A percentile compares a stretch with the other conserved stretches of the same genome.
Evolutionary conservation across 1,140 invertebrate species (phyloP).

Genomic region (Dendrolimus kikuchii): DNA sequence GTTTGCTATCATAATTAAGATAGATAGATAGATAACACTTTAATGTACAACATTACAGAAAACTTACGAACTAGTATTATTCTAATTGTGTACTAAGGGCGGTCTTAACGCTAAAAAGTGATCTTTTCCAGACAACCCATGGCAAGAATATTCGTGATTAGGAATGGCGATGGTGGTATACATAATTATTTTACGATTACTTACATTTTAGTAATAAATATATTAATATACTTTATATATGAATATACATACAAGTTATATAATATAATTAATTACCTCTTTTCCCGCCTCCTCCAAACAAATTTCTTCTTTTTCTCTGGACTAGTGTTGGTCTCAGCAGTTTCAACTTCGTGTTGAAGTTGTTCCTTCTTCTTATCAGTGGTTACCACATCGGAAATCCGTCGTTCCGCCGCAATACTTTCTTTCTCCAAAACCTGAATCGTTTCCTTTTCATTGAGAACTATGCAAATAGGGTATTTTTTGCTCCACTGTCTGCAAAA

Average conservation of each 20-base stretch:
- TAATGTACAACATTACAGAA: too few species aligned
- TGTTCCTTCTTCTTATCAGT: slow-evolving; percentile 46
- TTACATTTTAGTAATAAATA: too few species aligned
- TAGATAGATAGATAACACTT: too few species aligned
- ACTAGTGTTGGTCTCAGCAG: slow-evolving; percentile 47
- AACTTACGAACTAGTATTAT: too few species aligned
- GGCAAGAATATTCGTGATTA: not conserved
- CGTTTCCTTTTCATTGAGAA: slow-evolving; percentile 63
- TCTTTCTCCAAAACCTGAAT: slow-evolving; percentile 64
- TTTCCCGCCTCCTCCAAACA: slow-evolving; percentile 54
- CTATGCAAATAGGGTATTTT: slow-evolving; percentile 91
- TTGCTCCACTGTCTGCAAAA: slow-evolving; percentile 87
- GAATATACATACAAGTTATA: too few species aligned
- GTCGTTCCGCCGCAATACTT: slow-evolving; percentile 27
- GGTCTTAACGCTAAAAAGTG: too few species aligned
- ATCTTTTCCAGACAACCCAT: too few species aligned
- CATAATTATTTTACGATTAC: not conserved
- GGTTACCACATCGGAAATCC: slow-evolving; percentile 18
- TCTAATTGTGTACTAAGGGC: too few species aligned
- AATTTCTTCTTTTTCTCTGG: slow-evolving; percentile 63
- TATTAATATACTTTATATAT: too few species aligned
- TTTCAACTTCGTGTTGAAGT: slow-evolving; percentile 37
- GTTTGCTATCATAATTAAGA: not conserved
- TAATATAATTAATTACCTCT: slow-evolving; percentile 34
- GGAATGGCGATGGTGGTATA: not conserved